Conservation (phyloP, 2,888 invertebrate genomes). For the Melinopterus prodromus region DNA sequence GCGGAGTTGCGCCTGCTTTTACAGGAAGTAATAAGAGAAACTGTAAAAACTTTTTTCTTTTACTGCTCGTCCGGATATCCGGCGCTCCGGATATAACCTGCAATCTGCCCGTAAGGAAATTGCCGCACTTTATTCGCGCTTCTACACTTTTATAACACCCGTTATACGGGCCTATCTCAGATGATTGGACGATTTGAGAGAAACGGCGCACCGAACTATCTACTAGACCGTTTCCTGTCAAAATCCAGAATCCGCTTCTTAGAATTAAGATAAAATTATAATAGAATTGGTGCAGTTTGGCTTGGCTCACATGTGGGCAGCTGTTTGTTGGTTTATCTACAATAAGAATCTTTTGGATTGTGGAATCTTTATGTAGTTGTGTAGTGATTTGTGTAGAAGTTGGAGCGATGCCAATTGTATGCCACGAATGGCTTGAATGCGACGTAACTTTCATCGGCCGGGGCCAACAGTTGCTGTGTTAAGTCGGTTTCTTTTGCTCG, state of each 20-base stretch:
- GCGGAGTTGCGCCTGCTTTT: background rate
- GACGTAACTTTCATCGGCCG: too few species aligned
- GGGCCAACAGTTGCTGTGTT: too few species aligned
- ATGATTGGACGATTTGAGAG: constrained; percentile 22
- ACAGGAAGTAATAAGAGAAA: constrained; percentile 22
- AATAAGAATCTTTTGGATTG: too few species aligned
- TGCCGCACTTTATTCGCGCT: constrained; percentile 26
- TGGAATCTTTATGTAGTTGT: too few species aligned
- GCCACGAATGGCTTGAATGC: too few species aligned
- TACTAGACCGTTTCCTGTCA: background rate
- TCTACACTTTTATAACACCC: constrained; percentile 18
- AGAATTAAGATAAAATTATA: too few species aligned
- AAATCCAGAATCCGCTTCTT: background rate
- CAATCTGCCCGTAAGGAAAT: constrained; percentile 24
- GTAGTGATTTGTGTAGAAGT: too few species aligned
- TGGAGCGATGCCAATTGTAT: too few species aligned
- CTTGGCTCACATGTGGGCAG: too few species aligned
- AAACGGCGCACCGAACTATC: background rate
- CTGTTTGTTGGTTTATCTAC: too few species aligned
- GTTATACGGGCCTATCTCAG: constrained; percentile 18
- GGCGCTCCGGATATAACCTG: background rate
- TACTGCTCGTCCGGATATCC: background rate
- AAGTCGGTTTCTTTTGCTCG: too few species aligned
- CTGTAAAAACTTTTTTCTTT: constrained; percentile 21
- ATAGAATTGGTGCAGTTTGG: too few species aligned